Base-by-base conservation (phyloP, 2,888 invertebrate species). In the Plebejus melissa region DNA sequence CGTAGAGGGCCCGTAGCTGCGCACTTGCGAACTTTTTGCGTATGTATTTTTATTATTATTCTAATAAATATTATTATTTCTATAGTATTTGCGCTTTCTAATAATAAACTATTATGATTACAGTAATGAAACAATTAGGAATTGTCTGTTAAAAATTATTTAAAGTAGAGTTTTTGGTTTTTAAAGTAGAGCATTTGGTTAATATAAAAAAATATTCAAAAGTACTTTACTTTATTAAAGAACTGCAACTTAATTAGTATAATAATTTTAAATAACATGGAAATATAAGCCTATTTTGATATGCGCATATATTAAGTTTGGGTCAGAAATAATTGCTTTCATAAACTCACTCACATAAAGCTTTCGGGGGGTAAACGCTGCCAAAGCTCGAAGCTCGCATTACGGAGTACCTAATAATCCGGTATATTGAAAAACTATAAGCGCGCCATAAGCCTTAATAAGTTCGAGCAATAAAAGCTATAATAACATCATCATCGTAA, bases 241-340 rank as follows among this genome's bases (percentile, higher is more conserved):
- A 7, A 41, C 41, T 9, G 22, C 4, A 11, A 41, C n/a, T 22
- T 22, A 22, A 71, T 28, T 22, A 28, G 11, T 11, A 46, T 22
- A 11, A 13, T 50, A 46, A 71, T 22, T 71, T 71, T 71, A 71
- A 71, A 50, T 28, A 71, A 46, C 32, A 54, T 16, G 28, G 41
- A 50, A 70, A 70, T 41, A 5, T 46, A 22, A 11, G 28, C 28
- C 71, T 28, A 71, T 71, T 70, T 71, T 71, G 38, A 50, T 71
- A 71, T 71, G 71, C 71, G 71, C 71, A 71, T 71, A 50, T 71
- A 50, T 71, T 71, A 71, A 46, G 72, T 72, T 50, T 50, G 50
- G 72, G 50, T 72, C 72, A 13, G 72, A 72, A 54, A 72, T 72
- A 72, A 72, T 72, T 72, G 72, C 72, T 72, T 72, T 72, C 72